Percentiles rank a stretch among this genome's conserved stretches.
Evolutionary conservation across 1,140 invertebrate genomes (phyloP).

Genomic region (Heliothis virescens): DNA sequence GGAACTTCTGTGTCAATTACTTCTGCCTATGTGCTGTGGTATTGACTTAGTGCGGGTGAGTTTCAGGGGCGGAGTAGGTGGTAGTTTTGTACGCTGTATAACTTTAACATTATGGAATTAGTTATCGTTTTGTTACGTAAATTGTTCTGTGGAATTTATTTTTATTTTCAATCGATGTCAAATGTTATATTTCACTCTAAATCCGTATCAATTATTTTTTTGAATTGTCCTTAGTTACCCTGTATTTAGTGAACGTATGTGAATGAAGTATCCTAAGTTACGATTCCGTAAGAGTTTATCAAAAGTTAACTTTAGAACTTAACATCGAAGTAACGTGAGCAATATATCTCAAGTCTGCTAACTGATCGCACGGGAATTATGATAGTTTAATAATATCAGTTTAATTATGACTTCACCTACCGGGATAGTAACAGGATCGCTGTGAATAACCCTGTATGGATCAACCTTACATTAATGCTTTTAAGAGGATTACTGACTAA

Average conservation of each 20-base stretch:
- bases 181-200: no score
- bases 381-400: slow-evolving; percentile 2
- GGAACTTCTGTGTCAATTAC: slow-evolving; percentile 47
- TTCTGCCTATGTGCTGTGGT: slow-evolving; percentile 18
- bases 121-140: no score
- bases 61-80: neutral
- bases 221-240: no score
- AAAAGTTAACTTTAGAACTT: no score
- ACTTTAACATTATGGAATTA: neutral
- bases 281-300: no score
- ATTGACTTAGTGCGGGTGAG: slow-evolving; percentile 24
- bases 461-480: slow-evolving; percentile 5
- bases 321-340: no score
- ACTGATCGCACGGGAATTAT: neutral
- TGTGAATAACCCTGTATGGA: slow-evolving; percentile 25
- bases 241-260: no score
- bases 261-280: no score
- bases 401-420: slow-evolving; percentile 33
- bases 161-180: no score
- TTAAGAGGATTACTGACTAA: slow-evolving; percentile 54
- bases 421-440: neutral
- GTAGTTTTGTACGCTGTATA: neutral
- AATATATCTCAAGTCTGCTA: no score
- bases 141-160: no score
- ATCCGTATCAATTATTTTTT: no score